Evolutionary conservation across 1,140 invertebrate species (phyloP), one percentile per base, ranked within the genome.

Genomic region (Solen grandis): DNA sequence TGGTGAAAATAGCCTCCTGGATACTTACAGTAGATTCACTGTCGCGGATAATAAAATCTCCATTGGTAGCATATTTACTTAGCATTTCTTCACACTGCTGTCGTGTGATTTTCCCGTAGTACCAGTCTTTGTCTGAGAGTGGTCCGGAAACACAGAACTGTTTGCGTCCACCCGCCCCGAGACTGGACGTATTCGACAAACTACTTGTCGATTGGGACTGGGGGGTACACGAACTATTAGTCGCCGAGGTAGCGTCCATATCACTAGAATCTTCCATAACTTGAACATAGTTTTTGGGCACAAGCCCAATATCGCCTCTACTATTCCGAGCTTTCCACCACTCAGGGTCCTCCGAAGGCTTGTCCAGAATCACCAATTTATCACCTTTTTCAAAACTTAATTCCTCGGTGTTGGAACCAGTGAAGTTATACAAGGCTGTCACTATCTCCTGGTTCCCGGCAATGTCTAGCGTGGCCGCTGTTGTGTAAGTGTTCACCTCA

Each of bases 41-140:
- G 93, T 99, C 98, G 89, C 98, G 94, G 88, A 99, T 98, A 85
- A 99, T 95, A 93, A 99, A 99, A 93, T 99, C 98, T 29, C 99
- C 99, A 93, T 99, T 97, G 86, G 97, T 95, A 27, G 97, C 99
- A 92, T 97, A 96, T 88, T 97, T 96, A 93, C 97, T 98, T 84
- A 99, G 94, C 88, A 99, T 93, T 83, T 95, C 95, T 93, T 99
- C 99, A 94, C 98, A 99, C 91, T 99, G 97, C 83, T 96, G 96
- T 84, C 99, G 95, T 27, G 97, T 97, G 86, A 99, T 97, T 86
- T 95, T 95, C 38, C 99, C 99, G 93, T 97, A 99, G 92, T 99
- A 99, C 99, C 99, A 99, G 38, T 90, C 88, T 80, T 90, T 91
- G 54, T 90, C 88, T 46, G 88, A 85, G 36, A 92, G 83, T 16